Evolutionary conservation across 2,888 invertebrate species (phyloP).

Genomic region (Branchellion lobata): DNA sequence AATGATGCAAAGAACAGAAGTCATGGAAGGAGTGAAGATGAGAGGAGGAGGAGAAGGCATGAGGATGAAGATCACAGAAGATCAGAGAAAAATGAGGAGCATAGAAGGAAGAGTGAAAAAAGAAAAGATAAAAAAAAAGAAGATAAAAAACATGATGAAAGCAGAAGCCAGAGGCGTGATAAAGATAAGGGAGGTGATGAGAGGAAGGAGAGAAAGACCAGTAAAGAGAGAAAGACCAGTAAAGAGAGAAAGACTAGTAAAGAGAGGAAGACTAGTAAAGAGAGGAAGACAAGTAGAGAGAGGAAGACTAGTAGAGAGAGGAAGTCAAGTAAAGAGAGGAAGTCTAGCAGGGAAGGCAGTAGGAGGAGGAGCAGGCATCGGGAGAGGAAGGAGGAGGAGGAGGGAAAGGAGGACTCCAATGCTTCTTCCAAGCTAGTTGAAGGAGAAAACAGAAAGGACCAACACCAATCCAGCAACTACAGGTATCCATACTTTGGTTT

Average conservation of each 20-base stretch:
- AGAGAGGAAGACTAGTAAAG: conserved; percentile 46
- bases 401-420: conserved; percentile 14
- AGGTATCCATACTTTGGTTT: too few species aligned
- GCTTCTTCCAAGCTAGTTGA: neutral
- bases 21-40: too few species aligned
- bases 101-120: conserved; percentile 40
- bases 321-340: conserved; percentile 37
- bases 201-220: conserved; percentile 38
- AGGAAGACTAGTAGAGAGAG: conserved; percentile 44
- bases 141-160: conserved; percentile 44
- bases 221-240: conserved; percentile 43
- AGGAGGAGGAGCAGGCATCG: conserved; percentile 17
- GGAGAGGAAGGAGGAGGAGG: conserved; percentile 16
- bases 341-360: conserved; percentile 44
- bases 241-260: conserved; percentile 45
- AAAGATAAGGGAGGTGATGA: conserved; percentile 45
- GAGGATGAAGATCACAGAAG: conserved; percentile 24
- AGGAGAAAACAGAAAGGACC: neutral
- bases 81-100: conserved; percentile 50
- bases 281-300: conserved; percentile 46
- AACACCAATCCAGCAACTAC: too few species aligned
- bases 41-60: neutral
- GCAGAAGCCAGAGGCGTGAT: conserved; percentile 47
- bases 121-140: conserved; percentile 48
- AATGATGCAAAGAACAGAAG: neutral